phyloP scores from a whole-genome alignment of 1,140 invertebrate species.

The Glomeris maerens region DNA sequence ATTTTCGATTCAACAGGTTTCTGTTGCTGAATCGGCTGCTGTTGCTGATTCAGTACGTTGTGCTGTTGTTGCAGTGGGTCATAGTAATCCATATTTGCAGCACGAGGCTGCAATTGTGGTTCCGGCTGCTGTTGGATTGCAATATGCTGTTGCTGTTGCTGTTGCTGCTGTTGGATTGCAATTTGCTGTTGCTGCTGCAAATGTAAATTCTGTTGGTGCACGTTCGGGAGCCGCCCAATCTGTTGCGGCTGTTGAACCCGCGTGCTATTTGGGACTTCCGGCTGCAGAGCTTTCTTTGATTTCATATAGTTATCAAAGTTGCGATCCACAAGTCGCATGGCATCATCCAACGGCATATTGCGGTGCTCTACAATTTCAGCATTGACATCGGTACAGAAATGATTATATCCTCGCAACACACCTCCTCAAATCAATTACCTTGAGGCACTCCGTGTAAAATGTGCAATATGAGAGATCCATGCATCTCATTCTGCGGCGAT shows the following conservation, averaged over 20 bases:
- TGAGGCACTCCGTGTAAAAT: conserved; percentile 79
- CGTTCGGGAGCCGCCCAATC: conserved; percentile 13
- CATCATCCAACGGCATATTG: conserved; percentile 88
- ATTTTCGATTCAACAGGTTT: conserved; percentile 21
- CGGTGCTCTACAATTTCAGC: conserved; percentile 53
- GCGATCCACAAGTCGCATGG: conserved; percentile 55
- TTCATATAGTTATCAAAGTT: conserved; percentile 64
- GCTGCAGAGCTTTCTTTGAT: conserved; percentile 10
- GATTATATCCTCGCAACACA: background rate
- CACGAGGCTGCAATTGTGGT: conserved; percentile 19
- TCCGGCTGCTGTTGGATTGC: conserved; percentile 17
- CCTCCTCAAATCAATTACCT: conserved; percentile 55
- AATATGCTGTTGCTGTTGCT: conserved; percentile 19
- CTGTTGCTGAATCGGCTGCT: background rate
- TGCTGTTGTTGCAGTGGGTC: conserved; percentile 2
- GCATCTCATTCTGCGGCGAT: conserved; percentile 64
- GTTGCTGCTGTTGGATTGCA: too few species aligned
- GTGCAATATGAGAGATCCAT: conserved; percentile 74
- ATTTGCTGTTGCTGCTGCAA: conserved; percentile 22
- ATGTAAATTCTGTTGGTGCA: conserved; percentile 22
- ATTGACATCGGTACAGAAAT: conserved; percentile 1
- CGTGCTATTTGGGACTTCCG: background rate
- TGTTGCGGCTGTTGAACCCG: conserved; percentile 4
- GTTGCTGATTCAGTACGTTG: background rate
- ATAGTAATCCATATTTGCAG: too few species aligned